Evolutionary conservation across 2,113 vertebrate species (phyloP).

Genomic region (Galbula dea): DNA sequence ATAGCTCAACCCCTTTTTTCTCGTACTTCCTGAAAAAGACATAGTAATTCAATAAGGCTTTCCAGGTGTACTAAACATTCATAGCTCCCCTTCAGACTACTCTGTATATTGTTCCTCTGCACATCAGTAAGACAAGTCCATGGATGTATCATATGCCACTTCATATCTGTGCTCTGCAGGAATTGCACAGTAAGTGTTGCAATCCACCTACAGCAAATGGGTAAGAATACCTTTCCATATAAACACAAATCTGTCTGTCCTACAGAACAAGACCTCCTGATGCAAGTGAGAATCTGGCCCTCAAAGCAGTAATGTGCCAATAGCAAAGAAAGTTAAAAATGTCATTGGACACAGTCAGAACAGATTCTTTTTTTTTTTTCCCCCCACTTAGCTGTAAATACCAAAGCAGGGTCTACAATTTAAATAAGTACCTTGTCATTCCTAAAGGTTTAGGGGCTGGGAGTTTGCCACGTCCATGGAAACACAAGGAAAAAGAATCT

Average conservation of each 20-base stretch:
- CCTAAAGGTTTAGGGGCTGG: conserved; percentile 3
- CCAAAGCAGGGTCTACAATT: neutral
- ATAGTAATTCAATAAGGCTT: neutral
- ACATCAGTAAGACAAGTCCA: neutral
- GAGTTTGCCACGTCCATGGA: neutral
- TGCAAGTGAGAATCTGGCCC: neutral
- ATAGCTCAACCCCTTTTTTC: neutral
- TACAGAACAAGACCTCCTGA: neutral
- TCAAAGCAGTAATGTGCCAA: neutral
- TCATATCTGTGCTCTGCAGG: neutral
- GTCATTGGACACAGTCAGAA: neutral
- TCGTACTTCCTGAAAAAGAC: neutral
- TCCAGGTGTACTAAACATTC: neutral
- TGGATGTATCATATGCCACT: fast-evolving
- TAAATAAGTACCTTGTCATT: conserved; percentile 6
- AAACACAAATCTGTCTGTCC: neutral
- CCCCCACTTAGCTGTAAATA: neutral
- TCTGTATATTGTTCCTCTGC: neutral
- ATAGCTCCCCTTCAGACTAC: neutral
- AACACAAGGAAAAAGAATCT: conserved; percentile 28
- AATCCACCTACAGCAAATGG: neutral
- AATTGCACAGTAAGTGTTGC: neutral
- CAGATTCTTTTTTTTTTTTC: neutral
- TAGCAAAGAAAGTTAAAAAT: neutral
- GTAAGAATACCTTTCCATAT: neutral